These are phyloP conservation scores for Diadema setosum DNA, from an alignment of 35 echinoderm and acorn worm genomes.

Conservation along the genomic window DNA sequence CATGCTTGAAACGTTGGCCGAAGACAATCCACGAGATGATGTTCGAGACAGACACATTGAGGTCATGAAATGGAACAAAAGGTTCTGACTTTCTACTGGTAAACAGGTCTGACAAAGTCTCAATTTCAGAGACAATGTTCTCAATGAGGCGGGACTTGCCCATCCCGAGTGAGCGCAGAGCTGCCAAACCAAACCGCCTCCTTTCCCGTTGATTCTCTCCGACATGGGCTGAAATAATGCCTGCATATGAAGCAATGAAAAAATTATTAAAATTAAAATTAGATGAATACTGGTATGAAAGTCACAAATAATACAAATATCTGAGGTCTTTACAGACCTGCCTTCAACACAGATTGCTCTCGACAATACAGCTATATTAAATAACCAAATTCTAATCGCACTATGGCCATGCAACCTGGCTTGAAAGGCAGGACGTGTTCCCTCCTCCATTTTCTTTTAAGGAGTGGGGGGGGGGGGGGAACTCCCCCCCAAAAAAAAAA, in stretches of 20 bases:
- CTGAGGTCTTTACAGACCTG: no score
- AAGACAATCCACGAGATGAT: constrained; percentile 36
- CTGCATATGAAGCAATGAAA: not conserved
- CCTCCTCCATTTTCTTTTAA: no score
- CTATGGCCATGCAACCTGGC: no score
- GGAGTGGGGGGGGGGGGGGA: no score
- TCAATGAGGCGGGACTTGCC: constrained; percentile 43
- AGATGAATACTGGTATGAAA: no score
- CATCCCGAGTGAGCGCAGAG: constrained; percentile 38
- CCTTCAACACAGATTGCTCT: no score
- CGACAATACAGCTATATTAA: no score
- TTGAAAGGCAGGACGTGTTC: no score
- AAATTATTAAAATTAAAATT: no score
- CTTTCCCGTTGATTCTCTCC: not conserved
- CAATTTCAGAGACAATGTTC: constrained; percentile 34
- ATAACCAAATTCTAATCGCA: no score
- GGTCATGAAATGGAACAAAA: not conserved
- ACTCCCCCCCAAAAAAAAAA: no score
- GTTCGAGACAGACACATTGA: constrained; percentile 32
- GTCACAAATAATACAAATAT: no score
- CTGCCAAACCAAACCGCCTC: constrained; percentile 23
- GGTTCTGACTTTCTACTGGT: not conserved
- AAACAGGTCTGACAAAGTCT: not conserved
- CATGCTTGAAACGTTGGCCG: constrained; percentile 46
- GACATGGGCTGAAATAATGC: not conserved